Base-by-base conservation (phyloP, 2,888 invertebrate species). In the Mimumesa dahlbomi region DNA sequence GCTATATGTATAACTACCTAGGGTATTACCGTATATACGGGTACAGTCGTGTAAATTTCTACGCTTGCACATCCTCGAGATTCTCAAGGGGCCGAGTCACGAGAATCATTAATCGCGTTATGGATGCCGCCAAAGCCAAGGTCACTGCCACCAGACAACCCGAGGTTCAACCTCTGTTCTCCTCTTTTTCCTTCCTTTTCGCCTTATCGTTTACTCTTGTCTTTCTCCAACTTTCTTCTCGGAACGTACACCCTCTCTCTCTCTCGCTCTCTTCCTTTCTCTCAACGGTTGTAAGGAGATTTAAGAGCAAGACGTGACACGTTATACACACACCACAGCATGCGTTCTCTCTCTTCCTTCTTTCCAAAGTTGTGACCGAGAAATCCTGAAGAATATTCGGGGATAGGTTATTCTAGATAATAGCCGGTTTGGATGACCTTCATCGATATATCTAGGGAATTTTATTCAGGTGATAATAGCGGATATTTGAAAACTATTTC, bases 81-180 rank as follows among this genome's bases (percentile, higher is more conserved):
- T 46, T 46, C 70, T 61, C 43, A 14, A 61, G 25, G 7, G 29
- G 46, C 59, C 66, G 43, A 72, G 72, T 70, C 70, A 70, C 52
- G 64, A 18, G 59, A 65, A 65, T 75, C 73, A 77, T 84, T 82
- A 83, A 82, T 83, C 76, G 77, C 75, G 70, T 75, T 80, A 76
- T 78, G 71, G 69, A 61, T 68, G 70, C 79, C 75, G 81, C 68
- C 78, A 79, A 77, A 84, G 77, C 76, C 82, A 82, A 82, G 84
- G 84, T 81, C 77, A 65, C 50, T 45, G 66, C 66, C 63, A 58
- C 56, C 52, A 66, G 62, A 59, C 74, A 34, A 45, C 50, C 46
- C 58, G 54, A 50, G 63, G 65, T 68, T 52, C 69, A 49, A 66
- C 45, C 53, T 53, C 29, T 45, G n/a, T 21, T 13, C 11, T 9